These are phyloP conservation scores for Mylabris sibirica DNA, from an alignment of 2,888 invertebrate species.

Conservation along the genomic window DNA sequence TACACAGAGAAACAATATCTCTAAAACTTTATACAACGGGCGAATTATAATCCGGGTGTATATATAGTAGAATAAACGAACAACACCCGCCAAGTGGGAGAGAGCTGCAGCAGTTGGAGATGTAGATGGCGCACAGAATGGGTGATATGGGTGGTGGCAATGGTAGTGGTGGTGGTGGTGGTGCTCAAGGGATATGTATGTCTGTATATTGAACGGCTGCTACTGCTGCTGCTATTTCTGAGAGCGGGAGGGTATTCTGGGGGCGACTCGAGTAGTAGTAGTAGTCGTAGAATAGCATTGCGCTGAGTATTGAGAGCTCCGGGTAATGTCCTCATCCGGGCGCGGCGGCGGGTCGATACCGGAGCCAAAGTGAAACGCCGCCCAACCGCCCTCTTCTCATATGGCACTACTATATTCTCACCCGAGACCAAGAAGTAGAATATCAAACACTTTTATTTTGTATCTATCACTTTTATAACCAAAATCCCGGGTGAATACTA, in stretches of 20 bases:
- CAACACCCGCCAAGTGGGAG: constrained; percentile 26
- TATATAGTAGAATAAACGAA: constrained; percentile 29
- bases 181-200: constrained; percentile 13
- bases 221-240: constrained; percentile 43
- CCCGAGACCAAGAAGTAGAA: constrained; percentile 33
- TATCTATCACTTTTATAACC: constrained; percentile 25
- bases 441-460: constrained; percentile 31
- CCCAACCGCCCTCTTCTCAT: constrained; percentile 54
- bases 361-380: constrained; percentile 49
- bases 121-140: constrained; percentile 38
- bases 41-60: constrained; percentile 31
- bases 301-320: constrained; percentile 60
- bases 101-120: constrained; percentile 38
- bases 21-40: constrained; percentile 28
- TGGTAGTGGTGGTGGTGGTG: constrained; percentile 11
- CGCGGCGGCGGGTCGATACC: constrained; percentile 58
- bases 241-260: constrained; percentile 46
- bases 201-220: constrained; percentile 16
- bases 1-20: constrained; percentile 30
- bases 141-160: constrained; percentile 16
- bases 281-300: constrained; percentile 46
- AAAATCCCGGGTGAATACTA: constrained; percentile 14
- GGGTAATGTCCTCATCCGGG: constrained; percentile 61
- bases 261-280: constrained; percentile 41
- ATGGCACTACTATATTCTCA: constrained; percentile 52